Base-by-base conservation (phyloP, 2,113 vertebrate species). In the Halcyon senegalensis region DNA sequence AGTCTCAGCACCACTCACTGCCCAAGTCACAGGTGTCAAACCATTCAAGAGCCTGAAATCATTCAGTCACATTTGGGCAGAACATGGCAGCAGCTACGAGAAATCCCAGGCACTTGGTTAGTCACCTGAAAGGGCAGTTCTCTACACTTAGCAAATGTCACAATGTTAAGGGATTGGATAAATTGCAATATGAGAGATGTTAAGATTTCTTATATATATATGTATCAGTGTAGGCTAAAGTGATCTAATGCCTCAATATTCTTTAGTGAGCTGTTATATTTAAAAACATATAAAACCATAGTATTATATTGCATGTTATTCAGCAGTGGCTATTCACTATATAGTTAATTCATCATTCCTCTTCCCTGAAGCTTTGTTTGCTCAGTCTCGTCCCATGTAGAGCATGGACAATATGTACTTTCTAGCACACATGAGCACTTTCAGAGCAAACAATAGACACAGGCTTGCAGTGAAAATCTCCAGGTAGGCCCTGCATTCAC, bases 361-460 rank as follows among this genome's bases (percentile, higher is more conserved):
- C 76, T 93, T 31, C 28, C 66, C 28, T 62, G 73, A 30, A 76
- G 43, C 18, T 96, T 92, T 92, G 73, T 94, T 92, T 96, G 67
- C 13, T 91, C 55, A 69, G 50, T 33, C 44, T 92, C 7, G 2
- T 82, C 82, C 44, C 41, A n/a, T 55, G 58, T 27, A 79, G n/a
- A 76, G 15, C 15, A 33, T 41, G 66, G 66, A 94, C 77, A 82
- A 27, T 31, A 68, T 62, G 66, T 84, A 46, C 77, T 87, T 87
- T 84, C 62, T 86, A 93, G 84, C 53, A 91, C 60, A 79, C 1
- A 0, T 73, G 80, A 33, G 23, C 35, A 58, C 33, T 81, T 92
- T 70, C 18, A 51, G 83, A 93, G 77, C 37, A 90, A 94, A 84
- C 62, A 84, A 72, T 4, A 84, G 51, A 48, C 23, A 72, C 7